Evolutionary conservation across 2,113 vertebrate genomes (phyloP).

Genomic region (Heterochromis multidens): DNA sequence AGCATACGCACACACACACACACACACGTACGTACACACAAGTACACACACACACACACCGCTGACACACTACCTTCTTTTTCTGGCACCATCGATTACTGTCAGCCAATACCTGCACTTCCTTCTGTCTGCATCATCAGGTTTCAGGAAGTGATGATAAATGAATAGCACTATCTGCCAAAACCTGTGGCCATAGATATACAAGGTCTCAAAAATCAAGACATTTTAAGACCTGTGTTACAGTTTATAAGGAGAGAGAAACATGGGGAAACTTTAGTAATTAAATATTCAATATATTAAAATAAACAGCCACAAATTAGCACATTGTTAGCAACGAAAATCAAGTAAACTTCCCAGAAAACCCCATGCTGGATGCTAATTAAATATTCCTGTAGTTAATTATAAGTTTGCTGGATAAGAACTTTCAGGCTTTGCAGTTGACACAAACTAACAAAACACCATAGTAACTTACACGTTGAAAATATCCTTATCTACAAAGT

Average conservation of each 20-base stretch:
- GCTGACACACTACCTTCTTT: slow-evolving; percentile 42
- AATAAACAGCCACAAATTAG: background rate
- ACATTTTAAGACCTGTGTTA: background rate
- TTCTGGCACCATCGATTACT: slow-evolving; percentile 45
- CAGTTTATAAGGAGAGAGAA: background rate
- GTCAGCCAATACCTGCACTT: slow-evolving; percentile 48
- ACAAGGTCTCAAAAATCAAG: slow-evolving; percentile 9
- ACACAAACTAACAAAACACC: too few species aligned
- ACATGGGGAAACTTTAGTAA: background rate
- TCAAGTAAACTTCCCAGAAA: background rate
- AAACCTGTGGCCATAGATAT: background rate
- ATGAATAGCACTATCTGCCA: slow-evolving; percentile 2
- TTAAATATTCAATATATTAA: background rate
- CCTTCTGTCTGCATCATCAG: slow-evolving; percentile 50
- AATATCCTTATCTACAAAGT: too few species aligned
- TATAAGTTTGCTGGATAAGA: too few species aligned
- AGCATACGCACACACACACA: background rate
- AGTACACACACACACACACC: background rate
- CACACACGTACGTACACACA: background rate
- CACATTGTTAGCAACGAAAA: background rate
- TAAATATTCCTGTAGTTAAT: too few species aligned
- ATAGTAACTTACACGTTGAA: too few species aligned
- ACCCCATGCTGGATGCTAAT: too few species aligned
- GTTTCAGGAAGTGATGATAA: slow-evolving; percentile 55
- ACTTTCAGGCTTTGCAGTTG: too few species aligned